These are phyloP conservation scores for Diarsia rubi DNA, from an alignment of 2,888 invertebrate genomes.

Conservation along the genomic window DNA sequence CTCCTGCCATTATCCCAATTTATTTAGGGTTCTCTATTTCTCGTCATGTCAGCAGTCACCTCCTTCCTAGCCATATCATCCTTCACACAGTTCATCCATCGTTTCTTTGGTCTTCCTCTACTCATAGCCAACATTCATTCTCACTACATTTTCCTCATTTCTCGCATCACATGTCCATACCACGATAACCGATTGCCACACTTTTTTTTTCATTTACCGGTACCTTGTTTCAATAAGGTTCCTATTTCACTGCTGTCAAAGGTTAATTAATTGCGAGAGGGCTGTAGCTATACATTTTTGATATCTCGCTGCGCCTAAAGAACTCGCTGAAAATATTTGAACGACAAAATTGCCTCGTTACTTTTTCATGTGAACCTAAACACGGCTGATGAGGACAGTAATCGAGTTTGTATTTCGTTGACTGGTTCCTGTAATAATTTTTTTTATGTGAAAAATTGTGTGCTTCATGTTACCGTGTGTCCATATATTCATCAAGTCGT, in stretches of 20 bases:
- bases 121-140: no score
- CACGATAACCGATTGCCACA: no score
- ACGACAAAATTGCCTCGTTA: slow-evolving; percentile 62
- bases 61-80: no score
- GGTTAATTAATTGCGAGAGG: neutral
- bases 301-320: slow-evolving; percentile 13
- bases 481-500: neutral
- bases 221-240: neutral
- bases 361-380: slow-evolving; percentile 58
- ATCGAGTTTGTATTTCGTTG: slow-evolving; percentile 58
- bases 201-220: no score
- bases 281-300: neutral
- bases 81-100: no score
- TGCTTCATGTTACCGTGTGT: slow-evolving; percentile 9
- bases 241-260: neutral
- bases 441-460: slow-evolving; percentile 23
- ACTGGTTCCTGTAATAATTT: slow-evolving; percentile 35
- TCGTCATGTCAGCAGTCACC: no score
- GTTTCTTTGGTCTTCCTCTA: no score
- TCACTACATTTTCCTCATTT: no score
- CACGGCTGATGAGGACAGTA: slow-evolving; percentile 56
- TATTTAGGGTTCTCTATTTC: no score
- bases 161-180: no score
- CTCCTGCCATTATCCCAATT: no score
- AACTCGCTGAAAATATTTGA: slow-evolving; percentile 59